A percentile compares a stretch with the other conserved stretches of the same genome.
phyloP scores from a whole-genome alignment of 2,113 vertebrate genomes.

The Corvus cornix region DNA sequence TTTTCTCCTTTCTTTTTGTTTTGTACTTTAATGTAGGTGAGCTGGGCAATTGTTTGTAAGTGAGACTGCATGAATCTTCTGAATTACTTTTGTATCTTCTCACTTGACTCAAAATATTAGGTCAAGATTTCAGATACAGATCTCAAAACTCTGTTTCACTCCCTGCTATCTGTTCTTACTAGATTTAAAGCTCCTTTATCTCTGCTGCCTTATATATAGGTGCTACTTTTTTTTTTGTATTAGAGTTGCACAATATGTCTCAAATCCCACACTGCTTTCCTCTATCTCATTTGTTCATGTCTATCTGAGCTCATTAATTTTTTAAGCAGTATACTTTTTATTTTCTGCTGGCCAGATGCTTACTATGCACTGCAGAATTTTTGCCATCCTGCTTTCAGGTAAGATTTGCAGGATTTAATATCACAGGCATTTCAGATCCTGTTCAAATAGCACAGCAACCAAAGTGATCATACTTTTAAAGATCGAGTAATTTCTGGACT shows the following conservation, averaged over 20 bases:
- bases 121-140: not conserved
- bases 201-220: not conserved
- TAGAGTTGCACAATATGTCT: not conserved
- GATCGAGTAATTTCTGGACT: not conserved
- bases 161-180: not conserved
- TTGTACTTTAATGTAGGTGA: not conserved
- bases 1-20: not conserved
- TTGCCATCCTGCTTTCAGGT: not conserved
- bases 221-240: not conserved
- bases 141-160: not conserved
- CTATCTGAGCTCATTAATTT: not conserved
- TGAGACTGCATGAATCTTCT: not conserved
- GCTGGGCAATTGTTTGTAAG: not conserved
- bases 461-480: not conserved
- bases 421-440: not conserved
- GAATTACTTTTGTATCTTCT: not conserved
- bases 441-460: not conserved
- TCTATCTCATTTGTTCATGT: not conserved
- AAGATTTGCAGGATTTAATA: slow-evolving; percentile 15
- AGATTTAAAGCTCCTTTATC: not conserved
- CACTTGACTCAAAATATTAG: not conserved
- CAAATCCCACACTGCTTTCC: not conserved
- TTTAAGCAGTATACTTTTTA: not conserved
- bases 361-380: not conserved
- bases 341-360: not conserved